Base-by-base conservation (phyloP, 2,113 vertebrate genomes). In the Nematolebias whitei region DNA sequence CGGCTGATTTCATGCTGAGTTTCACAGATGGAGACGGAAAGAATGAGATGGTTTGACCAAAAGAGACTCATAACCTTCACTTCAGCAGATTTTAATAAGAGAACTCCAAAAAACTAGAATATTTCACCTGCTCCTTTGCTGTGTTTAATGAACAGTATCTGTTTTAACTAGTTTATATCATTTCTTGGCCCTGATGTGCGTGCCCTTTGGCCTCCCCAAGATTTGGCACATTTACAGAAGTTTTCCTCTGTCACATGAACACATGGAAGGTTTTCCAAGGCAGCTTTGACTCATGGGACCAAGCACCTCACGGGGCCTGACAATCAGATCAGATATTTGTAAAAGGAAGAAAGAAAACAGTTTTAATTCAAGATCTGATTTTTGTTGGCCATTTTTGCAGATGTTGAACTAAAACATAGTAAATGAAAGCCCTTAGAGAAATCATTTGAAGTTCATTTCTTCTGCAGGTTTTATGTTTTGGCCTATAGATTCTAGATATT, bases 81-180 rank as follows among this genome's bases (percentile, higher is more conserved):
- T 83, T 50, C 61, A 66, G 41, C 63, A 77, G 20, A 84, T 57
- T 88, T 83, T 82, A 88, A 86, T 84, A 79, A 81, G 80, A 76
- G 55, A 79, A 85, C 70, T 49, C 79, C 68, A 68, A 39, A 63
- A 83, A 77, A 62, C 32, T 18, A 71, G 70, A 74, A 85, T 59
- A 60, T 75, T 90, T 87, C 72, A 84, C 70, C 76, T 86, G 57
- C 61, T 24, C 49, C 58, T 72, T 74, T 78, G 65, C 74, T 86
- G 82, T 85, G 86, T 90, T 76, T 76, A 87, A 85, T 85, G 81
- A 63, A 66, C 68, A 75, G 58, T 66, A 76, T 86, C 86, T 61
- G 78, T 87, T 88, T 89, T 85, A 87, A 88, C 67, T 75, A 71
- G 67, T 85, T 81, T 79, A 83, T 83, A 71, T 72, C 40, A 87